Percentiles rank a stretch among this genome's conserved stretches.
Conservation (phyloP, 2,797 vertebrate species). For the Anas flavirostris region DNA sequence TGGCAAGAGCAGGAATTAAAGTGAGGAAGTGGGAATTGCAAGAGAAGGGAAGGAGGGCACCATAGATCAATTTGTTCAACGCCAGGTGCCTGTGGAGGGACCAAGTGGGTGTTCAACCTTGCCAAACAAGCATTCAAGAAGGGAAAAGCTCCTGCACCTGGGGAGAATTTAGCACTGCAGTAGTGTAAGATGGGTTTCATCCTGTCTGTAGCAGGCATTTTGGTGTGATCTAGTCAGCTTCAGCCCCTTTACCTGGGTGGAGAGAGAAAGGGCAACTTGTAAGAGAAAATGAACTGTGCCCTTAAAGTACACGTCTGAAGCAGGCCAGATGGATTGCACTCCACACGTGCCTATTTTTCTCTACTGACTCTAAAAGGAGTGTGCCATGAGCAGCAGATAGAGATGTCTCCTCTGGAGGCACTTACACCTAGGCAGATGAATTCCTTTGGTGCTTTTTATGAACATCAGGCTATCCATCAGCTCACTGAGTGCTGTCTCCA, state of each 20-base stretch:
- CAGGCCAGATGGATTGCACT: background rate
- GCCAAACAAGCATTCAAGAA: background rate
- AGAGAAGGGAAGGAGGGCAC: background rate
- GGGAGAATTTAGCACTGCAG: background rate
- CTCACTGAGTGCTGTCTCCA: background rate
- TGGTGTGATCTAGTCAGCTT: background rate
- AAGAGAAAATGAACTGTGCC: background rate
- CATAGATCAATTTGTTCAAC: background rate
- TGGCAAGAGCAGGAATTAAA: background rate
- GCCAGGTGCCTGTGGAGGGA: fast-evolving
- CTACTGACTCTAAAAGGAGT: background rate
- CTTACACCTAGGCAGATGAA: background rate
- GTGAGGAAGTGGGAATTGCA: background rate
- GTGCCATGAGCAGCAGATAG: background rate
- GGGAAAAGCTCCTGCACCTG: background rate
- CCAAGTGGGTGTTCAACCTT: background rate
- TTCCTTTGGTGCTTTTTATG: background rate
- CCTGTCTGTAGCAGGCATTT: background rate
- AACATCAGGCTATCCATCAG: background rate
- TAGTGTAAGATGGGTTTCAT: background rate
- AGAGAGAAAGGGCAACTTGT: background rate
- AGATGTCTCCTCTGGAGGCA: background rate
- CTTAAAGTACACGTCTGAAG: background rate
- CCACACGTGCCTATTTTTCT: background rate
- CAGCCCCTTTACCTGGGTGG: background rate